phyloP scores from a whole-genome alignment of 2,797 vertebrate genomes.

The Poecilia velifera region DNA sequence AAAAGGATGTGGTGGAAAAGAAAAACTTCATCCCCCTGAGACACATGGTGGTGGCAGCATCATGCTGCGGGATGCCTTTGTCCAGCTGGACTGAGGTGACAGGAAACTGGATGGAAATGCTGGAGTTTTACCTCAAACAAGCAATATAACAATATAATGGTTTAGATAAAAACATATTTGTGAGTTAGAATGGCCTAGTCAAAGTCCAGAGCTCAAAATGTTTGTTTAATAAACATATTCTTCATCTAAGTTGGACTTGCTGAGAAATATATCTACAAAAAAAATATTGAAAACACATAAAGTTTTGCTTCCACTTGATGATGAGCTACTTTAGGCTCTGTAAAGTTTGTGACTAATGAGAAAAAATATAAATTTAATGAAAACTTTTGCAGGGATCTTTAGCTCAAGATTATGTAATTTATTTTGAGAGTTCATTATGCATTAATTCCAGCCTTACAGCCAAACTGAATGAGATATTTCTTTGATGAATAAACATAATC shows the following conservation, averaged over 20 bases:
- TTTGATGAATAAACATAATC: background rate
- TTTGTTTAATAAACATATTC: no score
- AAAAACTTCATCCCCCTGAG: background rate
- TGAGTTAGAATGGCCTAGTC: background rate
- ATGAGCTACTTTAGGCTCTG: background rate
- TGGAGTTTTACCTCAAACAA: background rate
- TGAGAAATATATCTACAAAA: background rate
- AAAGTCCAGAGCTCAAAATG: background rate
- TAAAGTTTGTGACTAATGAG: background rate
- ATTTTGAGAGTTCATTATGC: background rate
- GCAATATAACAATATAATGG: background rate
- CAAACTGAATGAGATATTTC: background rate
- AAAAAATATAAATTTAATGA: background rate
- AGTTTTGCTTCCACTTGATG: background rate
- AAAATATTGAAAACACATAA: background rate
- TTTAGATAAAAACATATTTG: background rate
- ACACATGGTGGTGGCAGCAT: background rate
- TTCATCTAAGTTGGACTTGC: background rate
- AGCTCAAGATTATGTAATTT: background rate
- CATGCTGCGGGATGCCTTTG: background rate
- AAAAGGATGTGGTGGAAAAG: background rate
- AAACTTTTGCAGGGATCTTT: background rate
- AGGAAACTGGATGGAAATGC: background rate
- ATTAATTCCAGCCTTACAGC: background rate
- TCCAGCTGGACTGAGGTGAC: background rate